Evolutionary conservation across 2,113 vertebrate genomes (phyloP).

Genomic region (Scatophagus argus): DNA sequence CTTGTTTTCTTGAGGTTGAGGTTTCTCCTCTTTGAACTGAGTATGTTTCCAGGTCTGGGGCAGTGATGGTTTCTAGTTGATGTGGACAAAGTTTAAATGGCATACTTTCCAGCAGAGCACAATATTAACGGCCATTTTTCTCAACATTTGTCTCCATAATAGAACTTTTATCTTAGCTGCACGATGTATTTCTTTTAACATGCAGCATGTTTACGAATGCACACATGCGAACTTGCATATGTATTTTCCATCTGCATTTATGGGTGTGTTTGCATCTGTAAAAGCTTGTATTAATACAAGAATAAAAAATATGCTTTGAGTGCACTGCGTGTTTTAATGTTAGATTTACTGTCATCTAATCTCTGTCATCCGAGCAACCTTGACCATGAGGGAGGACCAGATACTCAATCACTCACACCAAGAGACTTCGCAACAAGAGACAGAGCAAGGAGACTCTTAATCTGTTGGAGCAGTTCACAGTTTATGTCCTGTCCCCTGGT

Average conservation of each 20-base stretch:
- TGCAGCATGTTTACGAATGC: background rate
- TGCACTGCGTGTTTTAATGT: background rate
- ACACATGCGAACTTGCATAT: background rate
- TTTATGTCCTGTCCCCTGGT: constrained; percentile 30
- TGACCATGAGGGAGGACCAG: constrained; percentile 17
- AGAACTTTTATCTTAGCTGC: constrained; percentile 31
- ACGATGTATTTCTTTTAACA: background rate
- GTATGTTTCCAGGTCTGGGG: constrained; percentile 48
- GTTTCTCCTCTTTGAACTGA: constrained; percentile 68
- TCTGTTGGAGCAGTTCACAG: constrained; percentile 21
- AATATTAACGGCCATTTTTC: constrained; percentile 48
- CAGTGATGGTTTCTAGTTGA: constrained; percentile 44
- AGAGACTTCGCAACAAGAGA: constrained; percentile 9
- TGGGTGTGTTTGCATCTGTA: background rate
- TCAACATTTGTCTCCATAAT: constrained; percentile 24
- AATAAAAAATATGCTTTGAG: background rate
- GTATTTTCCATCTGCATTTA: background rate
- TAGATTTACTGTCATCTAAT: constrained; percentile 34
- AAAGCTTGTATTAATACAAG: background rate
- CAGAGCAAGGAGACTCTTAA: constrained; percentile 1
- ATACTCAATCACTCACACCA: constrained; percentile 30
- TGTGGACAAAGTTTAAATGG: constrained; percentile 43
- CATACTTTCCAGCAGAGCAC: constrained; percentile 45
- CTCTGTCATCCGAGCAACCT: constrained; percentile 1
- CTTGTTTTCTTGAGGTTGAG: constrained; percentile 70